phyloP scores from a whole-genome alignment of 1,140 invertebrate species.

The Stegodyphus mimosarum region DNA sequence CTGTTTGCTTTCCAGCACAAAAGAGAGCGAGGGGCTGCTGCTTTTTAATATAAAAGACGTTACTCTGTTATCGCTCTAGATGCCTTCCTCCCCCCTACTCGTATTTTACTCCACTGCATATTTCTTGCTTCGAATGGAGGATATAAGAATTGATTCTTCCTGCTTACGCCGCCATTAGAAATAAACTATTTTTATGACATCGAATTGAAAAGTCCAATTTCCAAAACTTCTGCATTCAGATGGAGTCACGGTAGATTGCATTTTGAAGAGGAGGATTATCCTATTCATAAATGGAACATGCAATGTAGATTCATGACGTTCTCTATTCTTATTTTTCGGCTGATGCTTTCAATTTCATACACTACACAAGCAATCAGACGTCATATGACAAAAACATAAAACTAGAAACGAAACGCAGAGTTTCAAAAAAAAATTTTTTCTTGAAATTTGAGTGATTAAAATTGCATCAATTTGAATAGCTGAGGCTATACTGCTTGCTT shows the following conservation, averaged over 20 bases:
- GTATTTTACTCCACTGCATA: conserved; percentile 44
- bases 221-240: conserved; percentile 36
- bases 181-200: conserved; percentile 58
- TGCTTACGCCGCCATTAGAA: conserved; percentile 49
- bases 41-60: conserved; percentile 59
- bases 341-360: too few relatives aligned
- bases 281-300: conserved; percentile 35
- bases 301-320: not conserved
- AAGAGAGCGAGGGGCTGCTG: conserved; percentile 23
- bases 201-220: conserved; percentile 56
- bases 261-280: conserved; percentile 54
- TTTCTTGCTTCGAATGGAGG: conserved; percentile 38
- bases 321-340: too few relatives aligned
- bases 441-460: too few relatives aligned
- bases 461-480: too few relatives aligned
- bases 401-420: too few relatives aligned
- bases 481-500: too few relatives aligned
- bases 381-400: too few relatives aligned
- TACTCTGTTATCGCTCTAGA: conserved; percentile 44
- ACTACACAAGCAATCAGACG: too few relatives aligned
- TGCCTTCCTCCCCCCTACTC: not conserved
- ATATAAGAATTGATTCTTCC: conserved; percentile 57
- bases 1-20: conserved; percentile 53
- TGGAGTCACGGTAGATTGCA: conserved; percentile 49
- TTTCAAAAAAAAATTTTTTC: too few relatives aligned